These are phyloP conservation scores for Tauraco hartlaubi DNA, from an alignment of 2,797 vertebrate genomes.

Conservation along the genomic window DNA sequence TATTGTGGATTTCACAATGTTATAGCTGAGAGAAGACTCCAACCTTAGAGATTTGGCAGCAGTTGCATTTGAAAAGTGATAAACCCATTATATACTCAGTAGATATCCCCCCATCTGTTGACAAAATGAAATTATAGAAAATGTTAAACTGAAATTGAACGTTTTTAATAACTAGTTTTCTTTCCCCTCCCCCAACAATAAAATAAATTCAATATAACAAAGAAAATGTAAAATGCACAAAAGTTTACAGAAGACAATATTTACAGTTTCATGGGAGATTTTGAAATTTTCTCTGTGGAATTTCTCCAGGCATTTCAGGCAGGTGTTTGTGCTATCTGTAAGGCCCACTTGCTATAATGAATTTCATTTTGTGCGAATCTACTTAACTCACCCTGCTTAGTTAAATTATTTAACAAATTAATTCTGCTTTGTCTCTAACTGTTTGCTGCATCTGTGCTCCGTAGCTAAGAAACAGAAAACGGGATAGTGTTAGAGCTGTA, in stretches of 20 bases:
- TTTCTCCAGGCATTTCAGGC: slow-evolving; percentile 42
- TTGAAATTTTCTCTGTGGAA: not conserved
- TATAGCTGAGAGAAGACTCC: slow-evolving; percentile 1
- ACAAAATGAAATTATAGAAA: slow-evolving; percentile 41
- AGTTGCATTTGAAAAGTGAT: not conserved
- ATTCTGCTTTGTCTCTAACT: slow-evolving; percentile 16
- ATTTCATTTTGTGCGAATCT: not conserved
- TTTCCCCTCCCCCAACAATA: not conserved
- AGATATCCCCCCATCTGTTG: slow-evolving; percentile 40
- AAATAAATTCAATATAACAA: not conserved
- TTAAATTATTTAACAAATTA: slow-evolving; percentile 52
- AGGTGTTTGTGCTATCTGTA: slow-evolving; percentile 1
- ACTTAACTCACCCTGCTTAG: not conserved
- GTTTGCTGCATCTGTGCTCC: slow-evolving; percentile 19
- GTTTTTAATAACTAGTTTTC: slow-evolving; percentile 35
- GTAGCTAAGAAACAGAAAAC: not conserved
- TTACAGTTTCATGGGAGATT: not conserved
- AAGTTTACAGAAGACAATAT: not conserved
- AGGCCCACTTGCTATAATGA: not conserved
- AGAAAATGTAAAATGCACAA: not conserved
- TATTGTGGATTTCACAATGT: not conserved
- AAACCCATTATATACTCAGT: slow-evolving; percentile 8
- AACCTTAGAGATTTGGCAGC: slow-evolving; percentile 30
- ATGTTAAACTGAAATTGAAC: slow-evolving; percentile 20
- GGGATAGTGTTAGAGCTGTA: not conserved